These are phyloP conservation scores for Melanostoma mellinum DNA, from an alignment of 2,888 invertebrate genomes.

Conservation along the genomic window DNA sequence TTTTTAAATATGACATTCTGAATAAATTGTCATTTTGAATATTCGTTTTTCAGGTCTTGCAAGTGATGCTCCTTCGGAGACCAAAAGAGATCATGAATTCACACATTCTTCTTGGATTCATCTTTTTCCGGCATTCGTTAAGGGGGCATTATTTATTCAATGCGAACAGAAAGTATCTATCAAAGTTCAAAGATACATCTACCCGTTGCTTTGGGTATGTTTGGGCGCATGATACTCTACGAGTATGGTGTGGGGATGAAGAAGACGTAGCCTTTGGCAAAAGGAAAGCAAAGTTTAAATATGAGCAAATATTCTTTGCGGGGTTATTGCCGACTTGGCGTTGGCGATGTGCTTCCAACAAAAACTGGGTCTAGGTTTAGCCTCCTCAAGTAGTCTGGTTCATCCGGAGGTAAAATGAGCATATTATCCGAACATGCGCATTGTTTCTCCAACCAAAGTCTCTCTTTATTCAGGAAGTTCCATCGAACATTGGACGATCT, in stretches of 20 bases:
- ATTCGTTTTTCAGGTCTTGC: slow-evolving; percentile 10
- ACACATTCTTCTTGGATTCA: slow-evolving; percentile 48
- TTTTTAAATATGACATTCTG: slow-evolving; percentile 25
- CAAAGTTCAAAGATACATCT: slow-evolving; percentile 53
- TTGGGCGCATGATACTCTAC: background rate
- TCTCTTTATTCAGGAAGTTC: slow-evolving; percentile 61
- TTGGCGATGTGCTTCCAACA: slow-evolving; percentile 51
- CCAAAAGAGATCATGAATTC: slow-evolving; percentile 57
- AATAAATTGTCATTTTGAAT: slow-evolving; percentile 35
- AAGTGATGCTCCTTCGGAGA: slow-evolving; percentile 31
- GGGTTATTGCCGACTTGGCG: slow-evolving; percentile 43
- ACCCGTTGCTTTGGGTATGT: slow-evolving; percentile 8
- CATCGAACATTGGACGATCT: slow-evolving; percentile 1
- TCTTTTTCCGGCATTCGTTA: slow-evolving; percentile 14
- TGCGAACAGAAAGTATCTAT: slow-evolving; percentile 63
- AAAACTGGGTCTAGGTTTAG: slow-evolving; percentile 71
- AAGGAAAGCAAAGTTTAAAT: slow-evolving; percentile 9
- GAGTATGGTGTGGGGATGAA: background rate
- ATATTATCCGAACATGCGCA: slow-evolving; percentile 35
- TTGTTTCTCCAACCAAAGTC: too few relatives aligned
- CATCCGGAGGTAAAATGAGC: slow-evolving; percentile 41
- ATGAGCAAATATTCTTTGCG: slow-evolving; percentile 14
- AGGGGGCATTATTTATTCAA: slow-evolving; percentile 64
- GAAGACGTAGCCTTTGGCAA: slow-evolving; percentile 37
- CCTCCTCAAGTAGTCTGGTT: slow-evolving; percentile 61